Percentiles rank a stretch among this genome's conserved stretches.
Evolutionary conservation across 2,113 vertebrate species (phyloP).

Genomic region (Heterocephalus glaber): DNA sequence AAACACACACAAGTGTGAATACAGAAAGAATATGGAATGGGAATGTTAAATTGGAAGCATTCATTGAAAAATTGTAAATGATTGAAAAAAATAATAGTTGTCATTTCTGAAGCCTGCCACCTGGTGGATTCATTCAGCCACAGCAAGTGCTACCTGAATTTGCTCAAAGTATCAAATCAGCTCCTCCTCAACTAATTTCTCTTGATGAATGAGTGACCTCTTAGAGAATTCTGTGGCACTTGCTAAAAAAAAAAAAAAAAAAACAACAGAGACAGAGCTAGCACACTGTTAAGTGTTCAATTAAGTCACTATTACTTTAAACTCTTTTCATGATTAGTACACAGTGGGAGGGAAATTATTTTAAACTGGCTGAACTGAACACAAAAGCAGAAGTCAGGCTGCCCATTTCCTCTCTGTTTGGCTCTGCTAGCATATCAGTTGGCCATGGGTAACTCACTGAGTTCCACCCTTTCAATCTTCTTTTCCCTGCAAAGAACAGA

Average conservation of each 20-base stretch:
- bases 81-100: not conserved
- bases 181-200: not conserved
- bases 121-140: conserved; percentile 53
- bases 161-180: rapidly evolving
- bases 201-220: not conserved
- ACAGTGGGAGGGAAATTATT: conserved; percentile 30
- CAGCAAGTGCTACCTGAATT: not conserved
- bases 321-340: not conserved
- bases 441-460: not conserved
- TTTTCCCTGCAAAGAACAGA: not conserved
- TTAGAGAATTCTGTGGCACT: not conserved
- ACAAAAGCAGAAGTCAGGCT: not conserved
- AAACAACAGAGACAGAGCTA: not conserved
- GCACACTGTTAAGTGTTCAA: not conserved
- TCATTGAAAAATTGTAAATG: not conserved
- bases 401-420: not conserved
- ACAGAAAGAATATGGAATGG: not conserved
- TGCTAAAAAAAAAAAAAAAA: not conserved
- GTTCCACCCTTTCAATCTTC: not conserved
- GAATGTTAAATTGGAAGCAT: not conserved
- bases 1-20: not conserved
- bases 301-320: conserved; percentile 41
- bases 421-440: not conserved
- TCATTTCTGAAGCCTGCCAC: conserved; percentile 56
- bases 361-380: conserved; percentile 18